These are phyloP conservation scores for Corythornis cristatus DNA, from an alignment of 2,113 vertebrate species.

Conservation along the genomic window DNA sequence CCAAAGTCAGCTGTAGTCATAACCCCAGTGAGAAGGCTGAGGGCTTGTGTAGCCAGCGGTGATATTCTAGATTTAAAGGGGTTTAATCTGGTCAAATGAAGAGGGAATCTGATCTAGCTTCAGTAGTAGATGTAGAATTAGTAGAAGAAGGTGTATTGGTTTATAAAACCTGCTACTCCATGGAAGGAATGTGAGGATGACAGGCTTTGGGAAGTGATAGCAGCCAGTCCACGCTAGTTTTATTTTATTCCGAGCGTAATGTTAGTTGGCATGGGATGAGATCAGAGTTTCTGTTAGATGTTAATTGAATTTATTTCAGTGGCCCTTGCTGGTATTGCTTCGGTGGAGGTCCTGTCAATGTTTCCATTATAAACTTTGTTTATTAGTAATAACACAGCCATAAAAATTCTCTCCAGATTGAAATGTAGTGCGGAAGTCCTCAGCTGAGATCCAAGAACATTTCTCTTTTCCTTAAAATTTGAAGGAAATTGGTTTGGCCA, in stretches of 20 bases:
- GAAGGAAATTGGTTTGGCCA: conserved; percentile 38
- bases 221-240: background rate
- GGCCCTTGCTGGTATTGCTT: background rate
- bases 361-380: conserved; percentile 51
- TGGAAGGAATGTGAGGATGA: background rate
- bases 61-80: background rate
- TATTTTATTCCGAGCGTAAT: background rate
- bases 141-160: background rate
- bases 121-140: background rate
- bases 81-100: background rate
- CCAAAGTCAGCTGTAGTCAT: background rate
- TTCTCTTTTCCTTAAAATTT: conserved; percentile 43
- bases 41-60: background rate
- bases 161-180: background rate
- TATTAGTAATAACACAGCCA: conserved; percentile 35
- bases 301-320: conserved; percentile 42
- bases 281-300: conserved; percentile 28
- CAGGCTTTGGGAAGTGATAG: background rate
- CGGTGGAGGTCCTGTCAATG: background rate
- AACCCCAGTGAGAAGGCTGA: background rate
- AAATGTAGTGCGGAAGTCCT: background rate
- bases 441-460: conserved; percentile 5
- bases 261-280: conserved; percentile 4
- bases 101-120: background rate
- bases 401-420: conserved; percentile 44